These are phyloP conservation scores for Melieria crassipennis DNA, from an alignment of 2,888 invertebrate species.

Conservation along the genomic window DNA sequence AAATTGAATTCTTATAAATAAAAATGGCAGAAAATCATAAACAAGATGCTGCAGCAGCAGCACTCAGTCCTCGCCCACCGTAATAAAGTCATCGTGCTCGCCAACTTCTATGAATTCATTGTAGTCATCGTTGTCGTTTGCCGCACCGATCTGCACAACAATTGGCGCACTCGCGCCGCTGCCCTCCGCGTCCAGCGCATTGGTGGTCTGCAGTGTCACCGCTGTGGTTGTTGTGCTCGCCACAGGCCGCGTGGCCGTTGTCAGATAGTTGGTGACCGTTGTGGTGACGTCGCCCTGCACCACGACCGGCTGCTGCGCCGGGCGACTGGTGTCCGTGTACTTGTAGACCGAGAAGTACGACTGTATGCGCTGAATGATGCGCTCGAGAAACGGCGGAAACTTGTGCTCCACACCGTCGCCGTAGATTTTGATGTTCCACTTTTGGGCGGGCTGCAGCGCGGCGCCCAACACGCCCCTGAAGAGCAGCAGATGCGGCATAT, in stretches of 20 bases:
- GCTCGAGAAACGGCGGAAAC: constrained; percentile 76
- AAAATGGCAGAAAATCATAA: too few species aligned
- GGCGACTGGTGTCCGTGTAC: constrained; percentile 69
- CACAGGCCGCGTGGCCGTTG: neutral
- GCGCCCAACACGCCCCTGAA: constrained; percentile 51
- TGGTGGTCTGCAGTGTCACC: neutral
- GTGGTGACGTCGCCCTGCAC: constrained; percentile 2
- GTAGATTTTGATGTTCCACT: constrained; percentile 56
- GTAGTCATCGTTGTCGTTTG: constrained; percentile 31
- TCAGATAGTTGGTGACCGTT: neutral
- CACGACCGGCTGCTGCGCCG: constrained; percentile 41
- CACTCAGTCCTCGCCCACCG: constrained; percentile 47
- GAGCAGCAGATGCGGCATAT: constrained; percentile 47
- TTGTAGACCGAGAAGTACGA: constrained; percentile 75
- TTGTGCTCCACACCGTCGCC: constrained; percentile 67
- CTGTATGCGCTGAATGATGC: constrained; percentile 76
- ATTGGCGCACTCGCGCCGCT: neutral
- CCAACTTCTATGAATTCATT: constrained; percentile 45
- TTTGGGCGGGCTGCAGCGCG: constrained; percentile 38
- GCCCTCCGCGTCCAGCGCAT: neutral
- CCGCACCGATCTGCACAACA: neutral
- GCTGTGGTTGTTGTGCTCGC: neutral
- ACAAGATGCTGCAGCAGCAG: neutral
- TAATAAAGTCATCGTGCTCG: constrained; percentile 47
- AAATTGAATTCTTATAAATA: neutral